Base-by-base conservation (phyloP, 1,140 invertebrate genomes). In the Phenacoccus solenopsis region DNA sequence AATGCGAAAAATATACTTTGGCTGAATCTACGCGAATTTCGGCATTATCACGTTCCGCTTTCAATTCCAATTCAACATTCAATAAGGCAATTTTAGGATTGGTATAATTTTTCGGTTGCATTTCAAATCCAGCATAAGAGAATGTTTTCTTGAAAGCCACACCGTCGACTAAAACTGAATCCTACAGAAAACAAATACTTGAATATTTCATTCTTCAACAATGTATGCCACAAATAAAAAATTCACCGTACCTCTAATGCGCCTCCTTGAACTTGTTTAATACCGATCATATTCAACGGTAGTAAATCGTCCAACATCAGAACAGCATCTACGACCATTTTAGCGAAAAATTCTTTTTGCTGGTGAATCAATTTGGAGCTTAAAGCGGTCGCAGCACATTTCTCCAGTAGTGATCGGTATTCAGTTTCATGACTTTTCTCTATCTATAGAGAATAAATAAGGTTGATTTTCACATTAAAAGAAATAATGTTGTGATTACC, bases 121-220 rank as follows among this genome's bases (percentile, higher is more conserved):
- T 99, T 83, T 99, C 97, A 81, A 99, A 99, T 7, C 98, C 98
- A 74, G 98, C 98, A 78, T 99, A 99, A 0, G 95, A 98, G 81
- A 99, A 99, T 0, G 97, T 98, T 81, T 99, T 99, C 80, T 99
- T 98, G 78, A 99, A 99, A 0, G 96, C 96, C 10, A 99, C 96
- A 67, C 98, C 98, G 72, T 87, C 83, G 1, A 99, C 87, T 1
- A 99, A 82, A 72, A 89, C 80, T 0, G 96, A 98, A 77, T 99
- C 96, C 84, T 87, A 72, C 4, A 76, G 75, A 64, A 22, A 73
- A 24, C 4, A 9, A n/a, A n/a, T 38, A n/a, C n/a, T 38, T 38
- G 9, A 38, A 38, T 38, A 9, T 10, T 9, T 38, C 32, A 38
- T 10, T 10, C 32, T 38, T 38, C 32, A 38, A 10, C n/a, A 38